A percentile compares a stretch with the other conserved stretches of the same genome.
Conservation (phyloP, 2,888 invertebrate genomes). For the Apoda limacodes region DNA sequence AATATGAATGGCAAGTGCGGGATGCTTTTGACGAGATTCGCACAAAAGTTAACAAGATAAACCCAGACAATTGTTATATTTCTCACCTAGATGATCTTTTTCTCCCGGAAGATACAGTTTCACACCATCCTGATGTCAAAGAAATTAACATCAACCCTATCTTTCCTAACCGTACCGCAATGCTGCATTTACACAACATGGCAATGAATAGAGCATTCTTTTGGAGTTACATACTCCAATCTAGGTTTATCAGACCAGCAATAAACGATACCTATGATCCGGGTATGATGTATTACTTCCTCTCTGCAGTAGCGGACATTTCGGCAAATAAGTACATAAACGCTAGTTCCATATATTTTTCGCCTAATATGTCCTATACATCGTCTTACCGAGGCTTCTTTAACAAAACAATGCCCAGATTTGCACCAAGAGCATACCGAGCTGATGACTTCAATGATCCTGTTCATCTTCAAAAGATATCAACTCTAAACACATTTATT, state of each 20-base stretch:
- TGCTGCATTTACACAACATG: slow-evolving; percentile 95
- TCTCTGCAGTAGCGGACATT: slow-evolving; percentile 95
- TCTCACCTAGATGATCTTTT: slow-evolving; percentile 87
- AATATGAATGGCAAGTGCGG: slow-evolving; percentile 92
- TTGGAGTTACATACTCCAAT: slow-evolving; percentile 94
- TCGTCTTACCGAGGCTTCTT: slow-evolving; percentile 96
- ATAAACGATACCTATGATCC: slow-evolving; percentile 95
- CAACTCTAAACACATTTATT: slow-evolving; percentile 92
- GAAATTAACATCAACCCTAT: slow-evolving; percentile 95
- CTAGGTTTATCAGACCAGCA: slow-evolving; percentile 88
- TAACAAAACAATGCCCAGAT: slow-evolving; percentile 94
- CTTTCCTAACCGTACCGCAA: slow-evolving; percentile 92
- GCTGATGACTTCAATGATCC: slow-evolving; percentile 96
- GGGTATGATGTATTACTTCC: slow-evolving; percentile 97
- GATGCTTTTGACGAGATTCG: slow-evolving; percentile 93
- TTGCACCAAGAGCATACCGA: slow-evolving; percentile 93
- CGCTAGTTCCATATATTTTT: slow-evolving; percentile 93
- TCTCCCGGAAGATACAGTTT: slow-evolving; percentile 85
- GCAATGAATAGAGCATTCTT: slow-evolving; percentile 96
- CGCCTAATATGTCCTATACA: slow-evolving; percentile 93
- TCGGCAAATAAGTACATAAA: slow-evolving; percentile 93
- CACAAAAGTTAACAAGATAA: slow-evolving; percentile 84
- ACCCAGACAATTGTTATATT: slow-evolving; percentile 89
- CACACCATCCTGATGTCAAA: slow-evolving; percentile 93
- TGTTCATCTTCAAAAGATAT: slow-evolving; percentile 91